Conservation (phyloP, 2,888 invertebrate genomes). For the Metallyticus violacea region DNA sequence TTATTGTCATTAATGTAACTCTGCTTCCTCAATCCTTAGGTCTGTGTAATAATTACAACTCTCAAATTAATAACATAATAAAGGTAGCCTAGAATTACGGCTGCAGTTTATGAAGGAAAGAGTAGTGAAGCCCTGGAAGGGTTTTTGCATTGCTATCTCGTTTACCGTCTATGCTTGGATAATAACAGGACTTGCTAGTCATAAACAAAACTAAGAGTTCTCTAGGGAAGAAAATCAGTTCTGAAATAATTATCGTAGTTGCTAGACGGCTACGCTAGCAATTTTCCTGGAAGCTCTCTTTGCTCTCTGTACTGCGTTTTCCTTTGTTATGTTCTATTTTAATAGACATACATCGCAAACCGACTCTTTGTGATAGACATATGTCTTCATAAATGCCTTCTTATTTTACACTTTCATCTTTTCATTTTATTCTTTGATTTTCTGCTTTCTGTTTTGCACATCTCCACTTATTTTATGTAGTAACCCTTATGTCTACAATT, state of each 20-base stretch:
- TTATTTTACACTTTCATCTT: background rate
- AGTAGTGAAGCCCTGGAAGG: too few relatives aligned
- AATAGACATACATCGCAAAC: too few relatives aligned
- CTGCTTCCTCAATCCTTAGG: too few relatives aligned
- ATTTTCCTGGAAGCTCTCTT: background rate
- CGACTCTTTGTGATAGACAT: background rate
- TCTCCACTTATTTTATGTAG: background rate
- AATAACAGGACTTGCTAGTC: background rate
- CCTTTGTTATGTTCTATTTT: background rate
- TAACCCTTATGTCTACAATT: too few relatives aligned
- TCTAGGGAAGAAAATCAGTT: background rate
- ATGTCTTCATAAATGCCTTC: background rate
- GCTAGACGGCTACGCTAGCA: background rate
- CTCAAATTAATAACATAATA: too few relatives aligned
- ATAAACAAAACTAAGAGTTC: background rate
- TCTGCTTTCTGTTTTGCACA: background rate
- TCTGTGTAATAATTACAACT: too few relatives aligned
- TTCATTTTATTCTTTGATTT: background rate
- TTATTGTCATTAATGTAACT: too few relatives aligned
- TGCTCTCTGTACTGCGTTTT: background rate
- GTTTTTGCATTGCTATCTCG: too few relatives aligned
- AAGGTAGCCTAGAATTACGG: too few relatives aligned
- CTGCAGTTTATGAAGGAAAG: too few relatives aligned
- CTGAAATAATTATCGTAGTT: background rate
- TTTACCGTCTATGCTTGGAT: too few relatives aligned